Conservation (phyloP, 2,797 vertebrate genomes). For the Danio jaintianensis region DNA sequence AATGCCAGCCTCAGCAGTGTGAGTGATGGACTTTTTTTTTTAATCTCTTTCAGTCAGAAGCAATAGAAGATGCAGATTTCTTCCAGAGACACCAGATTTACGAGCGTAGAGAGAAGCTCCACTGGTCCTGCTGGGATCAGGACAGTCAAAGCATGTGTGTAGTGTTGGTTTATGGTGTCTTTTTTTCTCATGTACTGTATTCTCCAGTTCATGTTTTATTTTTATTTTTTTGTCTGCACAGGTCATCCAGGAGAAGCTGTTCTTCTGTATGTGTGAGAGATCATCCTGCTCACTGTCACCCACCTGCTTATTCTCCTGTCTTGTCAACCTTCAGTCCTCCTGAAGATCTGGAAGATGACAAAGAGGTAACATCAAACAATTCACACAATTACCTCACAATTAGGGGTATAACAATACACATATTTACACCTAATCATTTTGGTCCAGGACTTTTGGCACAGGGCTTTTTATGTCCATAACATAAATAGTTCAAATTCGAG, state of each 20-base stretch:
- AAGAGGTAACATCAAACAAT: slow-evolving; percentile 28
- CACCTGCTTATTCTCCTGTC: not conserved
- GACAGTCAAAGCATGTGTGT: slow-evolving; percentile 75
- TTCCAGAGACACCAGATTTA: slow-evolving; percentile 80
- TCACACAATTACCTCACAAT: too few relatives aligned
- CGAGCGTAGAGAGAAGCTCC: slow-evolving; percentile 83
- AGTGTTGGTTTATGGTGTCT: not conserved
- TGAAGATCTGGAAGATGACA: slow-evolving; percentile 3
- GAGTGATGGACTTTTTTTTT: not conserved
- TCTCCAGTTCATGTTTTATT: not conserved
- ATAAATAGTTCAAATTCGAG: too few relatives aligned
- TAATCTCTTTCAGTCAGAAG: slow-evolving; percentile 80
- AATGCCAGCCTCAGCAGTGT: not conserved
- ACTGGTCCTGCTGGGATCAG: slow-evolving; percentile 84
- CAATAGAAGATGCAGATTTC: slow-evolving; percentile 83
- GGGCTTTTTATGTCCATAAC: too few relatives aligned
- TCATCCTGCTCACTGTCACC: not conserved
- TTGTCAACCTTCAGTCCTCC: not conserved
- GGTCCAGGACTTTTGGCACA: too few relatives aligned
- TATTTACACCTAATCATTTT: too few relatives aligned
- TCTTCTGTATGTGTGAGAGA: not conserved
- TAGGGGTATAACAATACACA: too few relatives aligned
- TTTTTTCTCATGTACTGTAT: not conserved
- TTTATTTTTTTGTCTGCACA: not conserved
- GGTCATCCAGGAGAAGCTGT: slow-evolving; percentile 8